Conservation (phyloP, 2,888 invertebrate species). For the Tetragnatha montana region DNA sequence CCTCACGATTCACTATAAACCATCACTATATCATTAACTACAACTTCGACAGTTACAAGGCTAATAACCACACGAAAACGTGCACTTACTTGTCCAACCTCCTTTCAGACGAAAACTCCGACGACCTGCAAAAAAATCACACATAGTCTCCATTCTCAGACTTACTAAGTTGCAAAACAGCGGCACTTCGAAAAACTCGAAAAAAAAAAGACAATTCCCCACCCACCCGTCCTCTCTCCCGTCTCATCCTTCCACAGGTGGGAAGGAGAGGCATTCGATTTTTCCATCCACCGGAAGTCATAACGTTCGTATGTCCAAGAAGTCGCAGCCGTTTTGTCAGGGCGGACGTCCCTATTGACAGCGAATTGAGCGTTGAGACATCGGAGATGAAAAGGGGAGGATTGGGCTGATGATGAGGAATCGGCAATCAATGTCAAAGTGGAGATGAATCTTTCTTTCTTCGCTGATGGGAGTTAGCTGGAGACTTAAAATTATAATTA, state of each 20-base stretch:
- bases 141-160: neutral
- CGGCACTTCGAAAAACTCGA: neutral
- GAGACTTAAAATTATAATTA: too few species aligned
- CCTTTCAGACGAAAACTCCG: neutral
- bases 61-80: neutral
- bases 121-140: neutral
- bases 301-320: constrained; percentile 49
- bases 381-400: neutral
- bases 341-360: constrained; percentile 11
- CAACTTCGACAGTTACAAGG: too few species aligned
- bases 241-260: constrained; percentile 40
- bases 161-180: neutral
- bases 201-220: constrained; percentile 15
- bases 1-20: neutral
- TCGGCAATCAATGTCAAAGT: neutral
- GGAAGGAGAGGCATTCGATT: constrained; percentile 36
- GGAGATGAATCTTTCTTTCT: neutral
- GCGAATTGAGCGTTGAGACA: constrained; percentile 10
- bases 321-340: constrained; percentile 43
- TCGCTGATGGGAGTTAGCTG: too few species aligned
- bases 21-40: neutral
- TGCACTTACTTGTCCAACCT: neutral
- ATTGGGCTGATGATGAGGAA: neutral
- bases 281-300: constrained; percentile 52
- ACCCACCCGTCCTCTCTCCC: neutral